Base-by-base conservation (phyloP, 2,888 invertebrate species). In the Stenoptilia bipunctidactyla region DNA sequence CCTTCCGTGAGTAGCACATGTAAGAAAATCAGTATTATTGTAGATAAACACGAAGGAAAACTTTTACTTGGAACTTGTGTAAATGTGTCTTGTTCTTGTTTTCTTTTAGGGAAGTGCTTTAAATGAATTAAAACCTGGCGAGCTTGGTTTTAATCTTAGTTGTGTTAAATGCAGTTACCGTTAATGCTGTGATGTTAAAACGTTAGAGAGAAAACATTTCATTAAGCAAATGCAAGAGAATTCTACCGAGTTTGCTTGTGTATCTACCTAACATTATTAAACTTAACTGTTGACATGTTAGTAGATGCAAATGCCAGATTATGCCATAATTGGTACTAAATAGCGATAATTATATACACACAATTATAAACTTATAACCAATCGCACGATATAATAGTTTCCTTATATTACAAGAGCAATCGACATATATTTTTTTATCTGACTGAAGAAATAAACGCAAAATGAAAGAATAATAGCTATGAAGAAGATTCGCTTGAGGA, bases 91-190 rank as follows among this genome's bases (percentile, higher is more conserved):
- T 58, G 55, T 61, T 61, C 48, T 52, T 58, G 55, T 61, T 61
- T 62, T 65, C 59, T 71, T 73, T 72, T 71, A 63, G 70, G 69
- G 71, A 73, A 74, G 53, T 61, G 64, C 59, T 62, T 61, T 55
- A 65, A 66, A 59, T 56, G 59, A 68, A 66, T 69, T 67, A 59
- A 68, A 67, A 56, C 56, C 59, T 51, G 47, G 52, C 52, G 54
- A 48, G 50, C 47, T 52, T 56, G 64, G 64, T 71, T 68, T 67
- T 65, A 59, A 59, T 30, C 30, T 30, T 12, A 30, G 12, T 30
- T 30, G 6, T 30, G 20, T 20, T 20, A 20, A 20, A 8, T n/a
- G 8, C 20, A 20, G 20, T 8, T 20, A 5, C 20, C 8, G 20
- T 3, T 20, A 8, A 8, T 8, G 20, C 3, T 20, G 20, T 20